phyloP scores from a whole-genome alignment of 2,888 invertebrate genomes.

The Parelbella ahira region DNA sequence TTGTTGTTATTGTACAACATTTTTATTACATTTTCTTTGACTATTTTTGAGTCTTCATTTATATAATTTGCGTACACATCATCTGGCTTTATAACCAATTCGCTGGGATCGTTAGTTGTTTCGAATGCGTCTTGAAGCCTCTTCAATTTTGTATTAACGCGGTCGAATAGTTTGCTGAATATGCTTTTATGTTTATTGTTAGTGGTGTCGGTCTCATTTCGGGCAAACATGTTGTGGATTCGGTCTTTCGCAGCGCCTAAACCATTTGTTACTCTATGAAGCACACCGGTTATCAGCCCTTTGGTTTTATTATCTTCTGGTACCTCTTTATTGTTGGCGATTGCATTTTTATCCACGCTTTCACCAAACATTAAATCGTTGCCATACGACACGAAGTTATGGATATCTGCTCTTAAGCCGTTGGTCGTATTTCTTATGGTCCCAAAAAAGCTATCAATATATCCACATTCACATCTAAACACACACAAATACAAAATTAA shows the following conservation, averaged over 20 bases:
- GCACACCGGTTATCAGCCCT: slow-evolving; percentile 4
- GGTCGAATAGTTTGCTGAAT: background rate
- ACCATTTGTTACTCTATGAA: no score
- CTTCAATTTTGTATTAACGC: slow-evolving; percentile 8
- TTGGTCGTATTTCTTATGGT: slow-evolving; percentile 29
- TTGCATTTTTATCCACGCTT: background rate
- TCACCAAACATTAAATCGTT: slow-evolving; percentile 30
- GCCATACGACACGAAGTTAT: slow-evolving; percentile 28
- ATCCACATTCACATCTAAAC: slow-evolving; percentile 22
- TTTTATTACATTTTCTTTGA: slow-evolving; percentile 7
- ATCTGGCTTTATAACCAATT: background rate
- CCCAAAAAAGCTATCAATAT: slow-evolving; percentile 27
- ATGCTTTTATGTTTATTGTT: background rate
- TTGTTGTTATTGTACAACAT: slow-evolving; percentile 10
- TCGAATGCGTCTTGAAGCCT: slow-evolving; percentile 1
- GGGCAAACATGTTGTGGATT: no score
- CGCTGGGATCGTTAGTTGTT: background rate
- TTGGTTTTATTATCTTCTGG: background rate
- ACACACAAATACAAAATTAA: slow-evolving; percentile 7
- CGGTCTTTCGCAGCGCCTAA: no score
- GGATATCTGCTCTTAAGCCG: slow-evolving; percentile 28
- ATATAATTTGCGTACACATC: background rate
- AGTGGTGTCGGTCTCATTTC: no score
- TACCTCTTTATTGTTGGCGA: background rate
- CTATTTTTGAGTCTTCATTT: slow-evolving; percentile 3